Evolutionary conservation across 2,113 vertebrate genomes (phyloP), one percentile per base, ranked within the genome.

Genomic region (Anhinga anhinga): DNA sequence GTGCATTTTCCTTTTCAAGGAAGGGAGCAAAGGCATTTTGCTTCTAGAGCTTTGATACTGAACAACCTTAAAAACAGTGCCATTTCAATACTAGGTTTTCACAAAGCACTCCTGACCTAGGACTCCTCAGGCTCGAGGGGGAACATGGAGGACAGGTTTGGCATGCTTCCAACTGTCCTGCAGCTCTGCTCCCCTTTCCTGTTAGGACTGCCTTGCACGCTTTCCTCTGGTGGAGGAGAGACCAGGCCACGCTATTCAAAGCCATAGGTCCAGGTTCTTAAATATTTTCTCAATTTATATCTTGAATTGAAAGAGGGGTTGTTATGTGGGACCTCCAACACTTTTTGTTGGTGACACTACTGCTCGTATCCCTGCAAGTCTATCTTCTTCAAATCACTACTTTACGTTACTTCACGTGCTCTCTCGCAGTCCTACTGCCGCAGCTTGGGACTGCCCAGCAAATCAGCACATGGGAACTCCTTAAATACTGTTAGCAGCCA

Each of bases 231-330:
- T 22, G 52, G 7, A 56, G 62, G 16, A 65, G 18, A 11, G 16
- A 63, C 10, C 17, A 63, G 19, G 42, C 36, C 13, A 17, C 0
- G 0, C 17, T 38, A 13, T 38, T 67, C 49, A 86, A 56, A 83
- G n/a, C 32, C 40, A 8, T 42, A 11, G 10, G 3, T 32, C 26
- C 13, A 8, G 52, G 13, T 71, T 42, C 42, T 45, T 36, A 63
- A 84, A 36, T 16, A 21, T 61, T 50, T 87, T 63, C 13, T 72
- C 44, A 52, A n/a, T 42, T 16, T 38, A 0, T 26, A 19, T 59
- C 21, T 77, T 92, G 34, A 92, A 15, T 25, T 23, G 38, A 58
- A 73, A 65, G 32, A 38, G 2, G 4, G n/a, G 8, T 42, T 55
- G 15, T 53, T 77, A 11, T 11, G 8, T 80, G 15, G 8, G n/a